A percentile compares a stretch with the other conserved stretches of the same genome.
Conservation (phyloP, 2,113 vertebrate species). For the Rissa tridactyla region DNA sequence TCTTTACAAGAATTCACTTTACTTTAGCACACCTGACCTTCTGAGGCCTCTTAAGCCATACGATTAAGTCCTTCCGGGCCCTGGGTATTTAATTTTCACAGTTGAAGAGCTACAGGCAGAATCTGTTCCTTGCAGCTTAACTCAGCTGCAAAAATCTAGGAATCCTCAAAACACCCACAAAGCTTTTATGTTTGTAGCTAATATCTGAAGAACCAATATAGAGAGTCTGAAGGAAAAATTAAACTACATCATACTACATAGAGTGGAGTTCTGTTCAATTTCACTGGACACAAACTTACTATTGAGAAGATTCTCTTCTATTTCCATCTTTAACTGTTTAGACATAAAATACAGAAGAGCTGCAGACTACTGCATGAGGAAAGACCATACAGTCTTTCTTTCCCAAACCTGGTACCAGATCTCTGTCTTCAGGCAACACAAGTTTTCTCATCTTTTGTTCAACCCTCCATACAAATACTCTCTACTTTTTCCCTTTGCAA, state of each 20-base stretch:
- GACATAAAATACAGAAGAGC: not conserved
- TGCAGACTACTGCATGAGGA: not conserved
- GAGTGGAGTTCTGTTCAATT: not conserved
- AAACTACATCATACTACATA: not conserved
- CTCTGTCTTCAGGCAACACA: not conserved
- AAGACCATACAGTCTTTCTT: not conserved
- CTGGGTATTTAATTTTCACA: not conserved
- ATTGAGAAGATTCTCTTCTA: not conserved
- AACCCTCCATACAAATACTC: not conserved
- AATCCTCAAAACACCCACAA: not conserved
- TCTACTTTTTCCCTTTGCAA: not conserved
- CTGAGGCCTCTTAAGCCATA: not conserved
- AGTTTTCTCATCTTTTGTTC: not conserved
- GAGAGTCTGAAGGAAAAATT: not conserved
- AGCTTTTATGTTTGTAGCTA: not conserved
- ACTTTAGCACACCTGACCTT: not conserved
- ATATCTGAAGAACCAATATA: not conserved
- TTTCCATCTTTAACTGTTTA: not conserved
- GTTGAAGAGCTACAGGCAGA: not conserved
- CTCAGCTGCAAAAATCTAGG: not conserved
- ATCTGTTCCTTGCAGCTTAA: not conserved
- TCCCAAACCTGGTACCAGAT: not conserved
- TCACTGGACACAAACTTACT: not conserved
- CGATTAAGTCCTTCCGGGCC: not conserved
- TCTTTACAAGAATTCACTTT: not conserved